Conservation (phyloP, 2,888 invertebrate species). For the Epinotia demarniana region DNA sequence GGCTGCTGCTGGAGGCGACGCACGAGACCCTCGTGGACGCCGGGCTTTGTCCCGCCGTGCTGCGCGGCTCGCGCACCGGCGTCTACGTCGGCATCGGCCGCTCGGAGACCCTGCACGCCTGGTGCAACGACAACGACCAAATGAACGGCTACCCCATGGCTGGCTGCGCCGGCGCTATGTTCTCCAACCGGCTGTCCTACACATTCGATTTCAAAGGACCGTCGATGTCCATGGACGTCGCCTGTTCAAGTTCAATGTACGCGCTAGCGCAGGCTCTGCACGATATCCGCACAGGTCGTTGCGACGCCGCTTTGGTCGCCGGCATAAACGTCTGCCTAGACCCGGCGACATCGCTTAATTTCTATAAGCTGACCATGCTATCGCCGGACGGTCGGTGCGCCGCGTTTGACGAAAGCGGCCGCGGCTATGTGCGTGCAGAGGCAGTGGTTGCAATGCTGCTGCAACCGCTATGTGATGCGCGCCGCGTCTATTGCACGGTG, state of each 20-base stretch:
- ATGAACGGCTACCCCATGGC: slow-evolving; percentile 96
- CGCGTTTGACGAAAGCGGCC: slow-evolving; percentile 96
- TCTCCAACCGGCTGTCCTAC: slow-evolving; percentile 97
- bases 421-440: slow-evolving; percentile 95
- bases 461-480: slow-evolving; percentile 91
- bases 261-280: slow-evolving; percentile 94
- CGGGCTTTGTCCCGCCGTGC: slow-evolving; percentile 91
- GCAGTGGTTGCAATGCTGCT: slow-evolving; percentile 92
- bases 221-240: slow-evolving; percentile 97
- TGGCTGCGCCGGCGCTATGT: slow-evolving; percentile 98
- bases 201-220: slow-evolving; percentile 98
- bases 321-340: slow-evolving; percentile 95
- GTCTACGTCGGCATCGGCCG: slow-evolving; percentile 97
- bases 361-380: slow-evolving; percentile 96
- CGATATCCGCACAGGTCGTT: slow-evolving; percentile 93
- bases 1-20: slow-evolving; percentile 95
- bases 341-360: slow-evolving; percentile 96
- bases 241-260: slow-evolving; percentile 97
- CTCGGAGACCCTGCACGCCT: slow-evolving; percentile 95
- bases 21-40: slow-evolving; percentile 97
- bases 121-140: slow-evolving; percentile 93
- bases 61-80: slow-evolving; percentile 95
- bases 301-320: slow-evolving; percentile 97
- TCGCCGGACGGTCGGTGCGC: slow-evolving; percentile 96
- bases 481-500: slow-evolving; percentile 93